phyloP scores from a whole-genome alignment of 2,888 invertebrate species.

The Nasonovia ribisnigri region DNA sequence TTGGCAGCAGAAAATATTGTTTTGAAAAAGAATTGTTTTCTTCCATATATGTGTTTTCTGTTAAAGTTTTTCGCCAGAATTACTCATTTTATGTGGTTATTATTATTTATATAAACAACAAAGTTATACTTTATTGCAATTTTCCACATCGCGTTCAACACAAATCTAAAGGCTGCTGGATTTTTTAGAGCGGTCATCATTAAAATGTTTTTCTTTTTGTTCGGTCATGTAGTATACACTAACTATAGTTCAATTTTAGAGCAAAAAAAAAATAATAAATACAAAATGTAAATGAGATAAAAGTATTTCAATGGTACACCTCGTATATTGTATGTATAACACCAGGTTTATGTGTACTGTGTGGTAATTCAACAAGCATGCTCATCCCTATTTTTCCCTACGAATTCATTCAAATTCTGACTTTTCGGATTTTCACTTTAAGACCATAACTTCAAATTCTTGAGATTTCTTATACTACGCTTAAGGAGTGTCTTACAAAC shows the following conservation, averaged over 20 bases:
- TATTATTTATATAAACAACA: slow-evolving; percentile 32
- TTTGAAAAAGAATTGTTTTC: background rate
- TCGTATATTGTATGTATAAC: no score
- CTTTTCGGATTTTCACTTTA: no score
- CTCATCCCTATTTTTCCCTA: no score
- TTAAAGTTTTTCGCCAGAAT: slow-evolving; percentile 24
- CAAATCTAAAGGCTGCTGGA: background rate
- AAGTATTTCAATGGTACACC: background rate
- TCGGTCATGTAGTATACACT: background rate
- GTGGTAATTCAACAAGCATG: no score
- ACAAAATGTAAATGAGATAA: background rate
- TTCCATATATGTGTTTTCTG: background rate
- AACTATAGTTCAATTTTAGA: background rate
- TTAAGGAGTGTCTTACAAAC: no score
- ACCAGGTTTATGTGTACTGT: no score
- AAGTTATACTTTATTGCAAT: background rate
- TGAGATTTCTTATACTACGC: no score
- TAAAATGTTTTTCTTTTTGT: background rate
- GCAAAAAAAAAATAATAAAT: background rate
- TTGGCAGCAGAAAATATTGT: slow-evolving; percentile 41
- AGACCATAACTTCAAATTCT: no score
- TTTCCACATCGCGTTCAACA: background rate
- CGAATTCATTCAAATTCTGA: no score
- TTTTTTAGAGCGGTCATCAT: background rate
- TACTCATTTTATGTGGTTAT: slow-evolving; percentile 36